Evolutionary conservation across 2,113 vertebrate species (phyloP).

Genomic region (Bos indicus): DNA sequence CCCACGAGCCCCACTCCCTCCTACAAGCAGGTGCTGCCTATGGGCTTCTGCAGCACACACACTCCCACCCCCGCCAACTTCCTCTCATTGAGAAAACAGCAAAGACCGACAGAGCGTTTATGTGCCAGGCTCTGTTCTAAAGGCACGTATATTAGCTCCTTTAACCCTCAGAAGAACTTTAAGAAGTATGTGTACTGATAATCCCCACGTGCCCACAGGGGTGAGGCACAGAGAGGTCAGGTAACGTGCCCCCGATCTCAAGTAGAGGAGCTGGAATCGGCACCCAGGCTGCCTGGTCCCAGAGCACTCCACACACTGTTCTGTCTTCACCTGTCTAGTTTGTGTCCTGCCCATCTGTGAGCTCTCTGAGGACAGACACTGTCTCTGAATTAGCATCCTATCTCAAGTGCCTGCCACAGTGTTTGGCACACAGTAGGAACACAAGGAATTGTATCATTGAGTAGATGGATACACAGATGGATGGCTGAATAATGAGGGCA

Average conservation of each 20-base stretch:
- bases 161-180: not conserved
- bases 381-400: not conserved
- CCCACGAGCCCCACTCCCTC: not conserved
- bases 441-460: not conserved
- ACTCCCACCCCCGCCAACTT: not conserved
- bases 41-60: not conserved
- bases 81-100: not conserved
- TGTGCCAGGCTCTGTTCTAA: not conserved
- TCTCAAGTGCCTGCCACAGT: not conserved
- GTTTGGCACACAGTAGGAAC: not conserved
- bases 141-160: rapidly evolving
- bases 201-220: not conserved
- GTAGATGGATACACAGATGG: not conserved
- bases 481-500: not conserved
- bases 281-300: not conserved
- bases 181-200: not conserved
- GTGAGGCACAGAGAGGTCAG: not conserved
- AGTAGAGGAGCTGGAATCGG: not conserved
- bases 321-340: not conserved
- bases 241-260: not conserved
- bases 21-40: not conserved
- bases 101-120: rapidly evolving
- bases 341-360: not conserved
- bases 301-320: rapidly evolving
- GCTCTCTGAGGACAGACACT: not conserved